Evolutionary conservation across 2,113 vertebrate genomes (phyloP).

Genomic region (Equus przewalskii): DNA sequence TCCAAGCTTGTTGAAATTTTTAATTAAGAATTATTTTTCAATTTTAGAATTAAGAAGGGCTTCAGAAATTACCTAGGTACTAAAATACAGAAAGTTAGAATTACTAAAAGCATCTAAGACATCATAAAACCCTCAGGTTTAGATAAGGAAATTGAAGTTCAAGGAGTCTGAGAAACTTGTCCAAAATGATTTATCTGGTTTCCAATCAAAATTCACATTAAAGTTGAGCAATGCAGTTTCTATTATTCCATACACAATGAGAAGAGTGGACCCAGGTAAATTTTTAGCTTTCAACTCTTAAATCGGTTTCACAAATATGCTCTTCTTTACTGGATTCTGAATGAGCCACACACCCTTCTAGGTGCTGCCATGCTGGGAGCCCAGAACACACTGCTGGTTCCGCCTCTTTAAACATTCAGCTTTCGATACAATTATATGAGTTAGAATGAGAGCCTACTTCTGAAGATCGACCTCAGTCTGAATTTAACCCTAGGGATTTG

Average conservation of each 20-base stretch:
- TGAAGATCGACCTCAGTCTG: neutral
- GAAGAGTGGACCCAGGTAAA: neutral
- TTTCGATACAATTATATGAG: neutral
- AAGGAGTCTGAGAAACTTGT: neutral
- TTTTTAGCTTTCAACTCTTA: neutral
- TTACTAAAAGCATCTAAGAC: neutral
- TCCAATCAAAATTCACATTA: neutral
- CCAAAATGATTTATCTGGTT: neutral
- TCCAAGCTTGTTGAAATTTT: neutral
- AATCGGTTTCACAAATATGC: neutral
- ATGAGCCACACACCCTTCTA: neutral
- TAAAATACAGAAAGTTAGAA: neutral
- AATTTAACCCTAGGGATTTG: neutral
- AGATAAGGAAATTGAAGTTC: neutral
- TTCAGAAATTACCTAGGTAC: neutral
- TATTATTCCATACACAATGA: neutral
- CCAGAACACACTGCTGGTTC: neutral
- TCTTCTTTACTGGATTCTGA: neutral
- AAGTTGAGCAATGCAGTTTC: neutral
- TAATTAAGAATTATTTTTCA: slow-evolving; percentile 55
- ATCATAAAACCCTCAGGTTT: neutral
- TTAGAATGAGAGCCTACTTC: neutral
- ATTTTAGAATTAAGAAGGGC: neutral
- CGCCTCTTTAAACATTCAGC: neutral
- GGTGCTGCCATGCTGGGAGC: rapidly evolving